Percentiles rank a stretch among this genome's conserved stretches.
These are phyloP conservation scores for Eupithecia abbreviata DNA, from an alignment of 2,888 invertebrate genomes.

Conservation along the genomic window DNA sequence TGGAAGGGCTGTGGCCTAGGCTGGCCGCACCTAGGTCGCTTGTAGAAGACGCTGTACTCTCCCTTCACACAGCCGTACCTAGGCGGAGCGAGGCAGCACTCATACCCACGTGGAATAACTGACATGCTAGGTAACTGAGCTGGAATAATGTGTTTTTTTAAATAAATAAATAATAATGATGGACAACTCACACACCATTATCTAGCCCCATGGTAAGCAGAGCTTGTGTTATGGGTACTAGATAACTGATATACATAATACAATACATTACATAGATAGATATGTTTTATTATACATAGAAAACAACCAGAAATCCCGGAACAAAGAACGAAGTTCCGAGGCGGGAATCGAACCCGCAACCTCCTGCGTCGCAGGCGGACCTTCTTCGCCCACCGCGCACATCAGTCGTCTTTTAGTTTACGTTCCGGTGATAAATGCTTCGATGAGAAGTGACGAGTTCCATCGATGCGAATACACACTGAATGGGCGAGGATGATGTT, in stretches of 20 bases:
- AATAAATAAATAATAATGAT: no score
- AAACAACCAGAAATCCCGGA: no score
- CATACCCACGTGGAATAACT: constrained; percentile 67
- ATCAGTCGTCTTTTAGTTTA: neutral
- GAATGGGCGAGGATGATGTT: neutral
- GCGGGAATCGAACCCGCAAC: no score
- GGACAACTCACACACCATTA: no score
- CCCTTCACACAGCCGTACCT: constrained; percentile 69
- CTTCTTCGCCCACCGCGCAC: no score
- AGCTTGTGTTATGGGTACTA: no score
- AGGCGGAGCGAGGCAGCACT: constrained; percentile 59
- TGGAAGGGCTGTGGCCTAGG: constrained; percentile 74
- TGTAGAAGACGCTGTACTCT: constrained; percentile 72
- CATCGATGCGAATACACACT: neutral
- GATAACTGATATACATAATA: no score
- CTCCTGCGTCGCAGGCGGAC: no score
- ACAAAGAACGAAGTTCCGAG: no score
- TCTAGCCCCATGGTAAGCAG: no score
- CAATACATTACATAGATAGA: no score
- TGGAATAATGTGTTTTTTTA: neutral
- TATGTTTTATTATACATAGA: no score
- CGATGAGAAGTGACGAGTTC: neutral
- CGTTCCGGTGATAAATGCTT: neutral
- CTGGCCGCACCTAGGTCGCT: constrained; percentile 73
- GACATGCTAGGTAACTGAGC: constrained; percentile 34